Conservation (phyloP, 2,797 vertebrate genomes). For the Gallinago solitaria region DNA sequence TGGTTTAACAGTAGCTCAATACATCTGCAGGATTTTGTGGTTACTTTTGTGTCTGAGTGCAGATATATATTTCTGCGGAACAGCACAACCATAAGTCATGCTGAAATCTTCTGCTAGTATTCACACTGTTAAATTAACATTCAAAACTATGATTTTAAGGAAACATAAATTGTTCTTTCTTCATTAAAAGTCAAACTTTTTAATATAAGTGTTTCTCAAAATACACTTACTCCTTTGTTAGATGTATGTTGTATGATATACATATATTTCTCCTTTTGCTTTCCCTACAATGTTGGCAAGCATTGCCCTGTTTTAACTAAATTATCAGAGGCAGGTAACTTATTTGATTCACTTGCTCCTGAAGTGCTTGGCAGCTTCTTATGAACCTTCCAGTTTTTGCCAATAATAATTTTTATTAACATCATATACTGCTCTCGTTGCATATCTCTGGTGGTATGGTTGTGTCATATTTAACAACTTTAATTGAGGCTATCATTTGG, state of each 20-base stretch:
- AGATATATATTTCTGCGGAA: accelerated
- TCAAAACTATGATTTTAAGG: not conserved
- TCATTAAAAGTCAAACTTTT: not conserved
- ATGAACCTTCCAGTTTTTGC: not conserved
- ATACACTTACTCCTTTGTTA: not conserved
- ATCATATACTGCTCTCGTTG: not conserved
- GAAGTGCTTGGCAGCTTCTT: not conserved
- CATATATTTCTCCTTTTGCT: not conserved
- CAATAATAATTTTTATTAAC: not conserved
- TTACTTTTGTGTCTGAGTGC: not conserved
- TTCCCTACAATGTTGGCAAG: not conserved
- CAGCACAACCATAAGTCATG: accelerated
- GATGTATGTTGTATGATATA: not conserved
- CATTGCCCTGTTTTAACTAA: not conserved
- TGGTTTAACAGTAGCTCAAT: not conserved
- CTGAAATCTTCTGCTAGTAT: not conserved
- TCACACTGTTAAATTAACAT: accelerated
- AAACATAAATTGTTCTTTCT: not conserved
- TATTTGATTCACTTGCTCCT: not conserved
- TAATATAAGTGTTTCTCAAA: not conserved
- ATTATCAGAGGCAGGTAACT: not conserved
- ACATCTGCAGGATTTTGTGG: not conserved
- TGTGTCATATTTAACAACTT: not conserved
- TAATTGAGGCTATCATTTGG: not conserved
- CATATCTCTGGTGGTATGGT: not conserved